Evolutionary conservation across 2,113 vertebrate genomes (phyloP), one percentile per base, ranked within the genome.

Genomic region (Amazona vittata): DNA sequence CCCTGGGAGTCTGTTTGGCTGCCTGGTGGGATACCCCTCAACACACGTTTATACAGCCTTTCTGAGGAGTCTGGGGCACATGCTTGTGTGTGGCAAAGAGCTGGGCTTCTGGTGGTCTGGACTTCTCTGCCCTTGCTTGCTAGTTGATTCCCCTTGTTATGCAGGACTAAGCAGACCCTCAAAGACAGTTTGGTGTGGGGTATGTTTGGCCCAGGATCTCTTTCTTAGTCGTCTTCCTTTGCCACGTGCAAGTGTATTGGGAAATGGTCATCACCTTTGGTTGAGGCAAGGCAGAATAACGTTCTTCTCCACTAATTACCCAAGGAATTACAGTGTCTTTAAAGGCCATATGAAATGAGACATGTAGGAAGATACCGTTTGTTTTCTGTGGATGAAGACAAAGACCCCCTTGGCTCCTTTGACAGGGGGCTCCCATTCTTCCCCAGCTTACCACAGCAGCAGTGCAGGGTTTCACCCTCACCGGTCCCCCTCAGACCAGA

Each of bases 391-490:
- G 59, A 35, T 80, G 49, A 93, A 93, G 71, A 90, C 63, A 95
- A 96, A 92, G 88, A 90, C 65, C 47, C n/a, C 92, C 35, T 77
- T 81, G 85, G 90, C 39, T 96, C 37, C 76, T 89, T 75, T 91
- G 81, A 67, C 62, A 62, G 69, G 68, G 55, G 78, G 50, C 37
- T 89, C 79, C 60, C 39, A 81, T 95, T 96, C 85, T 95, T 95
- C 91, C 78, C 64, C 55, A 59, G 22, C 1, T 89, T 64, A 60
- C 88, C 83, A 60, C 60, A 89, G 84, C 82, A 83, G 84, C 7
- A 0, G 37, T 26, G 31, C 69, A 52, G 28, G 55, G 29, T 83
- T 92, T 96, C 71, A 74, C 47, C 60, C 92, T 70, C 29, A 1
- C 37, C 35, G 85, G 92, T 92, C 83, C 39, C 24, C 83, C 69